phyloP scores from a whole-genome alignment of 2,113 vertebrate genomes.

The Pluvianellus socialis region DNA sequence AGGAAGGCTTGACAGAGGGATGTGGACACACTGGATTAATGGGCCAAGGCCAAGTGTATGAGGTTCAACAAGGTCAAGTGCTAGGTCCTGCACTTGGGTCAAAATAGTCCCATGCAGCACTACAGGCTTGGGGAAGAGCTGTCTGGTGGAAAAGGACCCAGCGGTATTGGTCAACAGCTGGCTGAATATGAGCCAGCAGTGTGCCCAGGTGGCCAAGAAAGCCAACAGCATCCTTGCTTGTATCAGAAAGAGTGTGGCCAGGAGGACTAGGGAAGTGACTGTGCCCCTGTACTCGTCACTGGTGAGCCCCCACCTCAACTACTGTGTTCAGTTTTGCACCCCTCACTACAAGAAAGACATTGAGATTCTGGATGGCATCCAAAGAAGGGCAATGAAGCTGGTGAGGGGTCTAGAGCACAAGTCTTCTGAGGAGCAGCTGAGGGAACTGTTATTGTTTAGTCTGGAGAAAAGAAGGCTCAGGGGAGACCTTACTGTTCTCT shows the following conservation, averaged over 20 bases:
- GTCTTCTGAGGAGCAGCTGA: neutral
- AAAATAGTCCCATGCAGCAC: neutral
- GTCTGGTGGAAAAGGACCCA: neutral
- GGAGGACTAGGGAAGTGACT: neutral
- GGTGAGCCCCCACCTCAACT: too few species aligned
- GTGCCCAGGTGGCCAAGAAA: neutral
- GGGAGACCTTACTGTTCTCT: neutral
- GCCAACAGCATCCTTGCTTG: neutral
- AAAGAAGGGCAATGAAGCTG: neutral
- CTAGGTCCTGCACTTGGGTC: neutral
- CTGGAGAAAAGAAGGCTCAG: neutral
- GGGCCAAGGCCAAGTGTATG: neutral
- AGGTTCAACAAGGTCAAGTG: neutral
- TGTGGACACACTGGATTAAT: neutral
- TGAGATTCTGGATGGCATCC: neutral
- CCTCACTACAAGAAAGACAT: neutral
- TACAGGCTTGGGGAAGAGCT: neutral
- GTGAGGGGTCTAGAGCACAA: neutral
- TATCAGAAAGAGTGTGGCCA: neutral
- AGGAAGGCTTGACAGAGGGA: neutral
- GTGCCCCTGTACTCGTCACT: too few species aligned
- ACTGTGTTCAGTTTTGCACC: neutral
- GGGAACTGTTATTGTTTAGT: neutral
- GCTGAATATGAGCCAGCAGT: neutral
- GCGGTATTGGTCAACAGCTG: neutral